phyloP scores from a whole-genome alignment of 2,797 vertebrate species.

The Syndactyla subalaris region DNA sequence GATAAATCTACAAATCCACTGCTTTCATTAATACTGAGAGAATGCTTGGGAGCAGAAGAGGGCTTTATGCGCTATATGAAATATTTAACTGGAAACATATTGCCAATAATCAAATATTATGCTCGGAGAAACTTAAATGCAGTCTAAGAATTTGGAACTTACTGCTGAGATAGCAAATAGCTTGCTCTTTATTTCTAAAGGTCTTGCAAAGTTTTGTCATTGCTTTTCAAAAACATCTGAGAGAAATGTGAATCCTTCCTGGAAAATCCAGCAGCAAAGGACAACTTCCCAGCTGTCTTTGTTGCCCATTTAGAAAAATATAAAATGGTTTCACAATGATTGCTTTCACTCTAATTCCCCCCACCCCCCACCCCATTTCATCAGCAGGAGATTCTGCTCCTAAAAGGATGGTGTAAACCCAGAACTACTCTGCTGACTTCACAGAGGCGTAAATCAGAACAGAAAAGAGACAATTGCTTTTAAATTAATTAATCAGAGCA shows the following conservation, averaged over 20 bases:
- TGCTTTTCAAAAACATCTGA: not conserved
- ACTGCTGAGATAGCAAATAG: constrained; percentile 58
- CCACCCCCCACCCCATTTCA: not conserved
- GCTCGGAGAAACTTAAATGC: constrained; percentile 22
- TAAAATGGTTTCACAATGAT: not conserved
- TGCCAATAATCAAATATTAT: constrained; percentile 61
- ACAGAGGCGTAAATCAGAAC: constrained; percentile 10
- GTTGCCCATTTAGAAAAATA: not conserved
- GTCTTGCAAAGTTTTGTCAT: constrained; percentile 15
- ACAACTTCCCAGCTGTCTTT: constrained; percentile 10
- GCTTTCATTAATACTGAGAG: constrained; percentile 51
- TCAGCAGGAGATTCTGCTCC: constrained; percentile 16
- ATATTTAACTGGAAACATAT: constrained; percentile 66
- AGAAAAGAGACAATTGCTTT: constrained; percentile 55
- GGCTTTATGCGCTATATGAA: constrained; percentile 56
- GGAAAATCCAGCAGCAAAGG: constrained; percentile 32
- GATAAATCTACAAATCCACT: constrained; percentile 30
- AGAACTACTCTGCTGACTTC: constrained; percentile 33
- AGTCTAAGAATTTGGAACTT: constrained; percentile 29
- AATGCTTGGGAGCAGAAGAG: not conserved
- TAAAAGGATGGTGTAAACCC: constrained; percentile 19
- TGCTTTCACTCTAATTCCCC: not conserved
- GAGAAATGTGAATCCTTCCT: not conserved
- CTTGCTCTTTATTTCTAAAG: constrained; percentile 21
- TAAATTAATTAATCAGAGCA: constrained; percentile 63